Base-by-base conservation (phyloP, 2,797 vertebrate species). In the Labroides dimidiatus region DNA sequence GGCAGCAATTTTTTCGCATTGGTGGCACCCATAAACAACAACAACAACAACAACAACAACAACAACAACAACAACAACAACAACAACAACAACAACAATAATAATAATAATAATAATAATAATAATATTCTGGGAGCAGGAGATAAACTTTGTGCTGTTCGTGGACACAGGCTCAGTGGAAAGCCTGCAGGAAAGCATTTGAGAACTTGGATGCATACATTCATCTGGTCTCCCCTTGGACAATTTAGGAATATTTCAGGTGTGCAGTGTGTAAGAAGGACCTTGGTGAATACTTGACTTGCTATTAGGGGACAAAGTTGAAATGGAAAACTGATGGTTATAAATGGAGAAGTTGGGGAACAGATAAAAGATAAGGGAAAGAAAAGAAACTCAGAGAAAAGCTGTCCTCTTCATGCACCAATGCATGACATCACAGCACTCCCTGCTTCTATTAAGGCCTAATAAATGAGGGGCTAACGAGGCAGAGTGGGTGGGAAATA, bases 391-490 rank as follows among this genome's bases (percentile, higher is more conserved):
- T 54, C 30, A 64, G 41, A 72, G 67, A 72, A 84, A 86, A 82
- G 77, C 82, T 88, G 83, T 91, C 87, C 80, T 90, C 77, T 91
- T 78, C 39, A 43, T 85, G 83, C 86, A 91, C 89, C 77, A 86
- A 74, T 53, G 76, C 69, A 92, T 94, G 92, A 94, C 91, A 92
- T 94, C 92, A 94, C 88, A 91, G 84, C 88, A 79, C 87, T 93
- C 90, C 84, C 81, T 90, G 82, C 88, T 90, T 94, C 92, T 93
- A 94, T 95, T 94, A 94, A 90, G 64, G 78, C 64, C 90, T 94
- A 93, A 94, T 95, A 95, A 94, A 95, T 93, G 92, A 94, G 88
- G 78, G 89, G 78, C 88, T 94, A 94, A 94, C 86, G 59, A 94
- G 93, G 87, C 88, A 23, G 87, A 84, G 84, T 90, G 87, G 91